Conservation (phyloP, 2,797 vertebrate species). For the Caiman crocodilus region DNA sequence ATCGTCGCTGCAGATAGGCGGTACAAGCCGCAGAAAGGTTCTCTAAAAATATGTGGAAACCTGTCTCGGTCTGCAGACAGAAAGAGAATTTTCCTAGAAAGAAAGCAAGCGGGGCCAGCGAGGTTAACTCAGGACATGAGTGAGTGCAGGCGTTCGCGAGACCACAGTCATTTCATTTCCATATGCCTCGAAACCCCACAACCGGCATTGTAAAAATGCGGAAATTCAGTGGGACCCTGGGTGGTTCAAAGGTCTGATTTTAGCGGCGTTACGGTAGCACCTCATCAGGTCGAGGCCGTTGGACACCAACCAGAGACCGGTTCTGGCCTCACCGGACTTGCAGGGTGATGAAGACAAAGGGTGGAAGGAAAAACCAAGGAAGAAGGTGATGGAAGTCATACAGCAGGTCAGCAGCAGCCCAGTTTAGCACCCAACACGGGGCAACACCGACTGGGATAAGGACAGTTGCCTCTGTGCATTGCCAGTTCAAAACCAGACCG, state of each 20-base stretch:
- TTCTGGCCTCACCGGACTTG: neutral
- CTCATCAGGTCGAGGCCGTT: neutral
- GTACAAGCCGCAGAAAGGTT: neutral
- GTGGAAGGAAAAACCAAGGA: neutral
- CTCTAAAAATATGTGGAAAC: slow-evolving; percentile 46
- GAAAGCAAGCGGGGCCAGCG: neutral
- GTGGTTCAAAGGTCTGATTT: neutral
- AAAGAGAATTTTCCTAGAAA: slow-evolving; percentile 40
- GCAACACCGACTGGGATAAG: neutral
- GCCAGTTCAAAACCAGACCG: neutral
- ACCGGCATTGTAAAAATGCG: neutral
- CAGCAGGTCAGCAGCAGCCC: neutral
- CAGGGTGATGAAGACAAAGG: neutral
- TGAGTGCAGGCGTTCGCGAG: neutral
- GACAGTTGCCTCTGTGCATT: neutral
- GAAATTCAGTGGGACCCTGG: neutral
- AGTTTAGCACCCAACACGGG: neutral
- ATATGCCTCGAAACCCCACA: neutral
- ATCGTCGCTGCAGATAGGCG: neutral
- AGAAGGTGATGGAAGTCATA: neutral
- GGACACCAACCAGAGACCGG: neutral
- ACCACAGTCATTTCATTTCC: neutral
- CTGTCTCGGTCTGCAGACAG: slow-evolving; percentile 28
- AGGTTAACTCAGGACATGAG: neutral
- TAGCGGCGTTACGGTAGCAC: neutral